A percentile compares a stretch with the other conserved stretches of the same genome.
Conservation (phyloP, 2,113 vertebrate genomes). For the Poecilia latipinna region DNA sequence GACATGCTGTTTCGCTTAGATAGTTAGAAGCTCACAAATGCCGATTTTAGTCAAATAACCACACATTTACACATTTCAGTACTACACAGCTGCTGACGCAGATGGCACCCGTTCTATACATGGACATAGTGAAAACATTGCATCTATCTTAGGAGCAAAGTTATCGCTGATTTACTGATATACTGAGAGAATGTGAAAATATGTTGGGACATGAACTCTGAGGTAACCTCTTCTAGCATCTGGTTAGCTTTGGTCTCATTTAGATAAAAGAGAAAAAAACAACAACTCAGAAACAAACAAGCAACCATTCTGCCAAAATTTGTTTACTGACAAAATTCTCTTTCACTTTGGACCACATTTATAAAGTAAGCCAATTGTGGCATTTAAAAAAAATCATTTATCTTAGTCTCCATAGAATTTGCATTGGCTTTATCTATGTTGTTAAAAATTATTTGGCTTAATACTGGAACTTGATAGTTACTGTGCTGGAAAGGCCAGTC, state of each 20-base stretch:
- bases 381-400: not conserved
- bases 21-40: conserved; percentile 60
- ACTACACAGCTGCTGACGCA: conserved; percentile 52
- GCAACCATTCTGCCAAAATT: not conserved
- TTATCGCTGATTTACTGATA: conserved; percentile 27
- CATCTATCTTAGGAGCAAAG: conserved; percentile 44
- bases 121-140: conserved; percentile 54
- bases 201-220: not conserved
- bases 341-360: too few relatives aligned
- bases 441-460: not conserved
- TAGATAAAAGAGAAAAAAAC: not conserved
- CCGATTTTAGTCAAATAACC: conserved; percentile 58
- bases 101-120: conserved; percentile 59
- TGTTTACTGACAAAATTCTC: too few relatives aligned
- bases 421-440: not conserved
- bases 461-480: not conserved
- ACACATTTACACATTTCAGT: conserved; percentile 56
- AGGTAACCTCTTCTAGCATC: not conserved
- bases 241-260: not conserved
- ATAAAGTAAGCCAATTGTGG: not conserved
- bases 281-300: not conserved
- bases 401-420: not conserved
- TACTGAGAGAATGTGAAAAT: not conserved
- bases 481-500: not conserved
- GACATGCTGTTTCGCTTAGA: conserved; percentile 46